Evolutionary conservation across 2,888 invertebrate species (phyloP).

Genomic region (Nephrotoma flavescens): DNA sequence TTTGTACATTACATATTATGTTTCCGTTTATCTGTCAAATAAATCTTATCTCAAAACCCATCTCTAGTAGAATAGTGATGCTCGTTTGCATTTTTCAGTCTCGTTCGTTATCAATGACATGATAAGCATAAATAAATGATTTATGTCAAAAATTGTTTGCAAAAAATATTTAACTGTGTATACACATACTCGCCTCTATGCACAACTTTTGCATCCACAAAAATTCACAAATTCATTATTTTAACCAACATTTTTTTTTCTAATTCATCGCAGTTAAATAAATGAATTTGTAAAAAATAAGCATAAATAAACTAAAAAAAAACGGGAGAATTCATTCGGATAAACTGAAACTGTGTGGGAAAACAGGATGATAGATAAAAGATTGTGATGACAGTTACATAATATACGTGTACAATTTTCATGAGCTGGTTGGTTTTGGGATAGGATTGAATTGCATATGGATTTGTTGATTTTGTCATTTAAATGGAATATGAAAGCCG

Average conservation of each 20-base stretch:
- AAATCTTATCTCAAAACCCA: neutral
- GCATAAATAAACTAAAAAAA: neutral
- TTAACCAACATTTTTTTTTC: neutral
- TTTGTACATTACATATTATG: neutral
- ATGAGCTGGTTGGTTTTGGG: neutral
- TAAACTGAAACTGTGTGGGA: neutral
- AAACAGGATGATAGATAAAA: neutral
- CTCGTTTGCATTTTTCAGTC: neutral
- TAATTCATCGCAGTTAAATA: neutral
- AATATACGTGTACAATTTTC: neutral
- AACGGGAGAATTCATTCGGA: neutral
- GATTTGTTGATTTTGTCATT: neutral
- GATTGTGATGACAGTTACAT: neutral
- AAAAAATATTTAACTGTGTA: neutral
- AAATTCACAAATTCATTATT: neutral
- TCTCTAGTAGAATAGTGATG: neutral
- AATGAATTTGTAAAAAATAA: neutral
- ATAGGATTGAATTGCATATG: neutral
- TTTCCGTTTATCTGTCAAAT: neutral
- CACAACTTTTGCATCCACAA: neutral
- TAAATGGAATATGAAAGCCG: neutral
- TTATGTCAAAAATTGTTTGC: neutral
- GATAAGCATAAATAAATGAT: neutral
- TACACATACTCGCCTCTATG: neutral
- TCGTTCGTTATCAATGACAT: neutral